phyloP scores from a whole-genome alignment of 1,140 invertebrate species.

The Hypothenemus hampei region DNA sequence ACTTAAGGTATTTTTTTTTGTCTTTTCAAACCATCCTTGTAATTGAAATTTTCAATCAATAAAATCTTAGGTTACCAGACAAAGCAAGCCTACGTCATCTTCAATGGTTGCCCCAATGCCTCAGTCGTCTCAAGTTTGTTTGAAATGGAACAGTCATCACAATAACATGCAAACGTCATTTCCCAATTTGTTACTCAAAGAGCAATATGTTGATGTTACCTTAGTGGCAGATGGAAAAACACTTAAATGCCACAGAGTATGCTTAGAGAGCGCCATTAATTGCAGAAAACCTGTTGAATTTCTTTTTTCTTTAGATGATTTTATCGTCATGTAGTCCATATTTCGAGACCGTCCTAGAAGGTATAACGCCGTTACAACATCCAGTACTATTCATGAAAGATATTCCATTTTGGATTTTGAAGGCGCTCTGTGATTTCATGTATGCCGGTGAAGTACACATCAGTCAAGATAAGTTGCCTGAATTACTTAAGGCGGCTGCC shows the following conservation, averaged over 20 bases:
- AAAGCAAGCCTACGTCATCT: slow-evolving; percentile 26
- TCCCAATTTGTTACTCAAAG: slow-evolving; percentile 48
- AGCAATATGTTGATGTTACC: slow-evolving; percentile 55
- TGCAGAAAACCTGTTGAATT: no score
- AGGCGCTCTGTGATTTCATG: slow-evolving; percentile 55
- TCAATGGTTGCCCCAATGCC: slow-evolving; percentile 4
- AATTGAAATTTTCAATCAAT: no score
- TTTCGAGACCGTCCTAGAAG: slow-evolving; percentile 56
- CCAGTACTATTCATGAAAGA: slow-evolving; percentile 62
- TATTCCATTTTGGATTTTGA: slow-evolving; percentile 51
- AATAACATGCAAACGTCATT: slow-evolving; percentile 62
- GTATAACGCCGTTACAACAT: slow-evolving; percentile 57
- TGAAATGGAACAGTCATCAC: slow-evolving; percentile 70
- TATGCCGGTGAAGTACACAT: slow-evolving; percentile 54
- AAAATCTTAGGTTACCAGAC: slow-evolving; percentile 30
- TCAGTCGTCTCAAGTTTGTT: slow-evolving; percentile 48
- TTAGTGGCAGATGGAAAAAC: slow-evolving; percentile 51
- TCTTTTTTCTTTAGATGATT: slow-evolving; percentile 52
- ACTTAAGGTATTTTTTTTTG: slow-evolving; percentile 33
- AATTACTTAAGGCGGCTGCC: slow-evolving; percentile 47
- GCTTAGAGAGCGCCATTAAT: no score
- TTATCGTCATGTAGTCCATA: slow-evolving; percentile 62
- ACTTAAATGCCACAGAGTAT: slow-evolving; percentile 48
- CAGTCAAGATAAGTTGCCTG: slow-evolving; percentile 44
- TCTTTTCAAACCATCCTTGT: no score